Evolutionary conservation across 2,113 vertebrate species (phyloP).

Genomic region (Prionailurus viverrinus): DNA sequence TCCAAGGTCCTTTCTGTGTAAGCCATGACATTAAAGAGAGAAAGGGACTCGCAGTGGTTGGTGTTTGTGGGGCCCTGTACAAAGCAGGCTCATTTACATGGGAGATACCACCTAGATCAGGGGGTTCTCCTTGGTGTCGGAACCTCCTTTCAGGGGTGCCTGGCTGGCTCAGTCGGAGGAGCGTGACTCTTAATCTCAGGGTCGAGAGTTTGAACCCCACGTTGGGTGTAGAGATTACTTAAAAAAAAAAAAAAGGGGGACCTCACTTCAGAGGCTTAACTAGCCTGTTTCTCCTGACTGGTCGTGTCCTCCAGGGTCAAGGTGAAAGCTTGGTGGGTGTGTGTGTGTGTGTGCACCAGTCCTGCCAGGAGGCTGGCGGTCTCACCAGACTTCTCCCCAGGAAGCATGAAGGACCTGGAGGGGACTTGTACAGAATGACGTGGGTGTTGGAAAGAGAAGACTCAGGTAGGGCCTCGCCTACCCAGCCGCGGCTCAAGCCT

Average conservation of each 20-base stretch:
- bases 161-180: too few relatives aligned
- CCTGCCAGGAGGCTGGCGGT: background rate
- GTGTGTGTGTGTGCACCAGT: background rate
- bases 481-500: background rate
- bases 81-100: background rate
- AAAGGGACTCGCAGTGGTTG: background rate
- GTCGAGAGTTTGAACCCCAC: too few relatives aligned
- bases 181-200: too few relatives aligned
- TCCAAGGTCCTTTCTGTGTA: background rate
- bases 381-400: background rate
- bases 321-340: background rate
- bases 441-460: background rate
- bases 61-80: background rate
- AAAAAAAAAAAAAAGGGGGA: too few relatives aligned
- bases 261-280: background rate
- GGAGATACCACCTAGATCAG: fast-evolving
- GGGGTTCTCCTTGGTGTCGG: background rate
- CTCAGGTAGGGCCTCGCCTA: background rate
- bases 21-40: background rate
- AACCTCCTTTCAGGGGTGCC: background rate
- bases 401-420: background rate
- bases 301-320: background rate
- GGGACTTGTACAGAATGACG: background rate
- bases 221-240: too few relatives aligned
- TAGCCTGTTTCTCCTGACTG: background rate